phyloP scores from a whole-genome alignment of 2,113 vertebrate genomes.

The Neodon shergylaensis region DNA sequence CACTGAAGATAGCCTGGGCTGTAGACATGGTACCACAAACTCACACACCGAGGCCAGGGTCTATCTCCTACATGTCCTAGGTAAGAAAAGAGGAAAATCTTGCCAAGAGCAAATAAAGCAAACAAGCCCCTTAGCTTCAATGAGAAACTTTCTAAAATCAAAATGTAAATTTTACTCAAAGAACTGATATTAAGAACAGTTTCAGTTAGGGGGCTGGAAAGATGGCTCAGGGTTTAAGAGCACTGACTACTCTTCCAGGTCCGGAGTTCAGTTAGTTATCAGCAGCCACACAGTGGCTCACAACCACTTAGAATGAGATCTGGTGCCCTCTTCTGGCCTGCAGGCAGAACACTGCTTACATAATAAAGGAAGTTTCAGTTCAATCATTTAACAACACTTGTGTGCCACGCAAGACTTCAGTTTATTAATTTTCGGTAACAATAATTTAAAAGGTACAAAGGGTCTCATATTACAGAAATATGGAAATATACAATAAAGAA shows the following conservation, averaged over 20 bases:
- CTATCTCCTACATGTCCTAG: background rate
- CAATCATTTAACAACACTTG: background rate
- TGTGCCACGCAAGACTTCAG: background rate
- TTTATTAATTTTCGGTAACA: constrained; percentile 49
- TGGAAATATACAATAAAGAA: background rate
- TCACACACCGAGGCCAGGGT: background rate
- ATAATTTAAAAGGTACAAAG: constrained; percentile 44
- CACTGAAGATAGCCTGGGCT: background rate
- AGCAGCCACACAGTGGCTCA: too few relatives aligned
- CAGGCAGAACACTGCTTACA: too few relatives aligned
- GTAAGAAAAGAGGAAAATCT: background rate
- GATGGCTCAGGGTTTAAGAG: too few relatives aligned
- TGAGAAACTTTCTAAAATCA: background rate
- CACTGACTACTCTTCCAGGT: too few relatives aligned
- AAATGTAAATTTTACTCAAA: background rate
- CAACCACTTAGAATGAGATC: too few relatives aligned
- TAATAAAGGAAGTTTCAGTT: background rate
- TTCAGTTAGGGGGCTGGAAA: background rate
- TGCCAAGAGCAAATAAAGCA: background rate
- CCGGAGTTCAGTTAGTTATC: too few relatives aligned
- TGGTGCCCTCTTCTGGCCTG: too few relatives aligned
- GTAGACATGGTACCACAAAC: background rate
- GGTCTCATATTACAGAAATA: background rate
- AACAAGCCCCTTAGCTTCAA: background rate
- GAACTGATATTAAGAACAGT: background rate